A percentile compares a stretch with the other conserved stretches of the same genome.
Evolutionary conservation across 2,113 vertebrate species (phyloP).

Genomic region (Oceanites oceanicus): DNA sequence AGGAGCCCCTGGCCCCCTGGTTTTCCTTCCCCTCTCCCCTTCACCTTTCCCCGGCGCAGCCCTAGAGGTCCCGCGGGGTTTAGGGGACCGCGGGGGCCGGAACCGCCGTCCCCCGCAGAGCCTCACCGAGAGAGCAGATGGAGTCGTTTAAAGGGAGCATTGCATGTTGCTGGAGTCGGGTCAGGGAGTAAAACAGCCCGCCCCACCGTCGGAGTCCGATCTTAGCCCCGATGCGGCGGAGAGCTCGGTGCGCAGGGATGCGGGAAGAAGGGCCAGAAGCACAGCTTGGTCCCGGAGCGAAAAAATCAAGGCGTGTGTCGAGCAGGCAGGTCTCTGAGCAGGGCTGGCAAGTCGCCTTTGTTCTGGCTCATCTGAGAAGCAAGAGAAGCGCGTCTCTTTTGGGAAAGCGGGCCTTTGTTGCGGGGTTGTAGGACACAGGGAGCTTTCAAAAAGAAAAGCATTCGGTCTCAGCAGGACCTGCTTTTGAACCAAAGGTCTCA

Average conservation of each 20-base stretch:
- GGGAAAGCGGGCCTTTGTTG: not conserved
- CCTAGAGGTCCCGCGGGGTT: not conserved
- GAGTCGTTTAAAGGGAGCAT: not conserved
- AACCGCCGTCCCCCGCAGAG: not conserved
- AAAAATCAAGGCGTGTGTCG: accelerated
- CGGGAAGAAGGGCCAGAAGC: accelerated
- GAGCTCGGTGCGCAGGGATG: accelerated
- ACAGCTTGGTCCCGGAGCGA: accelerated
- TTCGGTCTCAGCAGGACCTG: not conserved
- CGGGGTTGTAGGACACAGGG: accelerated
- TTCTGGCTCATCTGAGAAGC: not conserved
- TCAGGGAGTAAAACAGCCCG: not conserved
- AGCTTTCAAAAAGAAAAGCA: not conserved
- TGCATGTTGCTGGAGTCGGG: accelerated
- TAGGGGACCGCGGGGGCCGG: not conserved
- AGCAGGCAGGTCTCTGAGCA: not conserved
- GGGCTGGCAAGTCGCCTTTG: not conserved
- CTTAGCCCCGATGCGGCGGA: accelerated
- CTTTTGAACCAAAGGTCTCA: not conserved
- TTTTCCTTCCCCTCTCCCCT: not conserved
- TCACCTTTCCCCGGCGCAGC: not conserved
- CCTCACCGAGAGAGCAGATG: accelerated
- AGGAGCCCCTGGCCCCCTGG: not conserved
- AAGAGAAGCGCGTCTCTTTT: too few relatives aligned
- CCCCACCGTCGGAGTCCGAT: accelerated